Percentiles rank a stretch among this genome's conserved stretches.
These are phyloP conservation scores for Chaenodraco wilsoni DNA, from an alignment of 2,797 vertebrate species.

Conservation along the genomic window DNA sequence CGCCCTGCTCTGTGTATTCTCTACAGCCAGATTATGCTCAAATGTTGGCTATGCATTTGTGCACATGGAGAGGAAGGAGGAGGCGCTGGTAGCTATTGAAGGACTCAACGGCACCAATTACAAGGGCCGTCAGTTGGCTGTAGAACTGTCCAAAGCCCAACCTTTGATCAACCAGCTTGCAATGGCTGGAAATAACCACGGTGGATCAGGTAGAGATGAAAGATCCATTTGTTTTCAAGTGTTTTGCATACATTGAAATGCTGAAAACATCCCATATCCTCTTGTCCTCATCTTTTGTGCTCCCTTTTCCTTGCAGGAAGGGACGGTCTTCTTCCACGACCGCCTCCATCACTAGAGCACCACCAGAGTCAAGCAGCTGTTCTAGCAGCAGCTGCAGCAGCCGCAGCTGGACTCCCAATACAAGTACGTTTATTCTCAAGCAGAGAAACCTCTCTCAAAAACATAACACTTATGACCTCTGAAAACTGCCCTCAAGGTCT, in stretches of 20 bases:
- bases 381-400: conserved; percentile 83
- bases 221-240: background rate
- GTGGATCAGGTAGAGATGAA: conserved; percentile 7
- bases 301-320: conserved; percentile 49
- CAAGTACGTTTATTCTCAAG: conserved; percentile 63
- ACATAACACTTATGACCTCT: background rate
- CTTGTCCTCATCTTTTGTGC: conserved; percentile 12
- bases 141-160: conserved; percentile 92
- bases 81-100: conserved; percentile 91
- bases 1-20: conserved; percentile 3
- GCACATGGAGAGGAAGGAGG: conserved; percentile 98
- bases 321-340: conserved; percentile 80
- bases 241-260: conserved; percentile 4
- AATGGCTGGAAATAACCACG: conserved; percentile 32
- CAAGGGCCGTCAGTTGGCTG: conserved; percentile 94
- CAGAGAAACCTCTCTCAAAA: background rate
- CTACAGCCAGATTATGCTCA: conserved; percentile 85
- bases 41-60: conserved; percentile 96
- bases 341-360: conserved; percentile 81
- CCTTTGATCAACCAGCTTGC: conserved; percentile 80
- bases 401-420: conserved; percentile 84
- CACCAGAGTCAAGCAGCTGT: conserved; percentile 87
- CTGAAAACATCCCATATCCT: background rate
- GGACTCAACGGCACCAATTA: conserved; percentile 94
- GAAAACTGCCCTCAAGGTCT: background rate